Base-by-base conservation (phyloP, 1,140 invertebrate genomes). In the Lucilia cuprina region DNA sequence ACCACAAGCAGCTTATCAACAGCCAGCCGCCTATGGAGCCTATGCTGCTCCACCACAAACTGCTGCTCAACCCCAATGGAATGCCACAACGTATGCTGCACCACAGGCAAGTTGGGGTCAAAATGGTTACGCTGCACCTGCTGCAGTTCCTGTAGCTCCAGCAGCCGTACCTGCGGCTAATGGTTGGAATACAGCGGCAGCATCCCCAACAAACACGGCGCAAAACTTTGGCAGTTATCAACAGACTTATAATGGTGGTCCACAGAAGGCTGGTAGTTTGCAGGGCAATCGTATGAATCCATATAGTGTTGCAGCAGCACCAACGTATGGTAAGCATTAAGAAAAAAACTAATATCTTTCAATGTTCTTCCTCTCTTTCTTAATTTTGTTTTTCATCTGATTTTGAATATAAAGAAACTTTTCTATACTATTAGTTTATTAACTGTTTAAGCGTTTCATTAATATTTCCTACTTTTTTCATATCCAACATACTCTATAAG, bases 161-260 rank as follows among this genome's bases (percentile, higher is more conserved):
- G 17, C 82, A n/a, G 83, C 83, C 19, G n/a, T 70, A 21, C 80
- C 83, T 12, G 80, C 65, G 13, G 74, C 47, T 5, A 85, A 83
- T 83, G 60, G 80, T 30, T 84, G 83, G 83, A 80, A 82, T 74
- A 30, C 78, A 30, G 60, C 65, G 49, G 77, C 84, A 19, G 74
- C 84, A 14, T 34, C 80, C 13, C 41, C 82, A 9, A 55, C 82
- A 41, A 70, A 21, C 19, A 70, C 17, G 41, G 25, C 82, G 0
- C 84, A 85, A 83, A 93, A 93, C 87, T 95, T 95, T 85, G 94
- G 93, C 84, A 93, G 94, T 41, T 95, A 95, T 86, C 95, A 96
- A 85, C 95, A 96, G 88, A 93, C 93, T 34, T 95, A 94, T 87
- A 92, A 94, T 2, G 94, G 94, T 65, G 94, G 94, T 0, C 94